A percentile compares a stretch with the other conserved stretches of the same genome.
Evolutionary conservation across 2,888 invertebrate genomes (phyloP).

Genomic region (Drosophila hamatofila): DNA sequence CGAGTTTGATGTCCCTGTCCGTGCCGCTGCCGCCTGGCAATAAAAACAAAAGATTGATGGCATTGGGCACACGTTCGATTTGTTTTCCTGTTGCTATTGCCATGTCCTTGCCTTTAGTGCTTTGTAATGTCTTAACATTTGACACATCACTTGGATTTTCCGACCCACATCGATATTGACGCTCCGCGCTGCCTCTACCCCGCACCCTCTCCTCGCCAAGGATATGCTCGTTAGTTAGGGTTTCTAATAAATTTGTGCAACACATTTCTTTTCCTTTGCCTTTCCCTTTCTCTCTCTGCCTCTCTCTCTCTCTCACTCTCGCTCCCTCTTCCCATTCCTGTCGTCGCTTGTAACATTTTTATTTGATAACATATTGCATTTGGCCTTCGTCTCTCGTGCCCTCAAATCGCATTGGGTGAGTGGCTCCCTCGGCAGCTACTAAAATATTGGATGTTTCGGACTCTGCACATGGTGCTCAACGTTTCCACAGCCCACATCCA

Average conservation of each 20-base stretch:
- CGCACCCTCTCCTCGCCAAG: slow-evolving; percentile 41
- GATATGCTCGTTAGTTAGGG: slow-evolving; percentile 82
- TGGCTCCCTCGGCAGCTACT: slow-evolving; percentile 40
- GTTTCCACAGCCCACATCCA: slow-evolving; percentile 26
- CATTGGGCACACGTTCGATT: slow-evolving; percentile 82
- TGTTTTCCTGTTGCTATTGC: slow-evolving; percentile 80
- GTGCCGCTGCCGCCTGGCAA: slow-evolving; percentile 61
- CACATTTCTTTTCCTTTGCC: slow-evolving; percentile 68
- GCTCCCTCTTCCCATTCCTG: slow-evolving; percentile 43
- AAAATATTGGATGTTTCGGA: slow-evolving; percentile 68
- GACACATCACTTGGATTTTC: slow-evolving; percentile 83
- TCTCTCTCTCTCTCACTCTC: slow-evolving; percentile 8
- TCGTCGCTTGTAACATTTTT: slow-evolving; percentile 82
- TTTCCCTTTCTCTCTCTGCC: background rate
- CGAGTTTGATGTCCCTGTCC: slow-evolving; percentile 27
- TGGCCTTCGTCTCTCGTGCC: slow-evolving; percentile 51
- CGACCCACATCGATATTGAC: slow-evolving; percentile 56
- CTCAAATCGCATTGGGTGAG: slow-evolving; percentile 49
- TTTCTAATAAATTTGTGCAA: slow-evolving; percentile 82
- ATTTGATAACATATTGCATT: slow-evolving; percentile 81
- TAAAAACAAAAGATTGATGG: slow-evolving; percentile 82
- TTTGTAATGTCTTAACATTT: slow-evolving; percentile 84
- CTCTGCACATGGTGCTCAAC: slow-evolving; percentile 43
- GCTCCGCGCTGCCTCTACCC: background rate
- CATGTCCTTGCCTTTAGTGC: slow-evolving; percentile 75